phyloP scores from a whole-genome alignment of 2,797 vertebrate genomes.

The Pipistrellus kuhlii region DNA sequence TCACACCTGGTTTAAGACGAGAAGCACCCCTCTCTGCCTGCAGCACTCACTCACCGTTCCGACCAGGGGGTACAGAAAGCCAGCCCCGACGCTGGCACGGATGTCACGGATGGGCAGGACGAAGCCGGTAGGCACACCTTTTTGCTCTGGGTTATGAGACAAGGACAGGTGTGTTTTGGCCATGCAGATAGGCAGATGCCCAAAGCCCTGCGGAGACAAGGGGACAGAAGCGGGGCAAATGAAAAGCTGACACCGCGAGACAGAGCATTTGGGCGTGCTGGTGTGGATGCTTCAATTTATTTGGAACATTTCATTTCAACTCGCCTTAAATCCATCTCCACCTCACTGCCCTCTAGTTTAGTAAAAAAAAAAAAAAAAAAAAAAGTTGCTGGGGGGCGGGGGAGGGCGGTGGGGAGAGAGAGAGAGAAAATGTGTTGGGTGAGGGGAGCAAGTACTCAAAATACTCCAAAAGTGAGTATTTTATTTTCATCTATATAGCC shows the following conservation, averaged over 20 bases:
- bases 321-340: not conserved
- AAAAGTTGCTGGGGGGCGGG: too few relatives aligned
- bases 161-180: slow-evolving; percentile 98
- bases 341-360: not conserved
- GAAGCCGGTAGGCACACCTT: slow-evolving; percentile 96
- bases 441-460: not conserved
- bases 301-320: not conserved
- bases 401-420: too few relatives aligned
- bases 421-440: not conserved
- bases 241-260: not conserved
- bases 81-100: slow-evolving; percentile 96
- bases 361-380: not conserved
- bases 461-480: not conserved
- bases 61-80: slow-evolving; percentile 95
- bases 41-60: slow-evolving; percentile 92
- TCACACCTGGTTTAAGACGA: not conserved
- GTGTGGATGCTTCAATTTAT: not conserved
- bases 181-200: slow-evolving; percentile 97
- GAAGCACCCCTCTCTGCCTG: not conserved
- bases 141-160: slow-evolving; percentile 96
- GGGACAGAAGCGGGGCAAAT: not conserved
- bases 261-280: not conserved
- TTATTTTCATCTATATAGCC: not conserved
- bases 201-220: slow-evolving; percentile 91
- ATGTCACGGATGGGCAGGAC: slow-evolving; percentile 96